Evolutionary conservation across 2,797 vertebrate species (phyloP), one percentile per base, ranked within the genome.

Genomic region (Sebastes kiyomatsui): DNA sequence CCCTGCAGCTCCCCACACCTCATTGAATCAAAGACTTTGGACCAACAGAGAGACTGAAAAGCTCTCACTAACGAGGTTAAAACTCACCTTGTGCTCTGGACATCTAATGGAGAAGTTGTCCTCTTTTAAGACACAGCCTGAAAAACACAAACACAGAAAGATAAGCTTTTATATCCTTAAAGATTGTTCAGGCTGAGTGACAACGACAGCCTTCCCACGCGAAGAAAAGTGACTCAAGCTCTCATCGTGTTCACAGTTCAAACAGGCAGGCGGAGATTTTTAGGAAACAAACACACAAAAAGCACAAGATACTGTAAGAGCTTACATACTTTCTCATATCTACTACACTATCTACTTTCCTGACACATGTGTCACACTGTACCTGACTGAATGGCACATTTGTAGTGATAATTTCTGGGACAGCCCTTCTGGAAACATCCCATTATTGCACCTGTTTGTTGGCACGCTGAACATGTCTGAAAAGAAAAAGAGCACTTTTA

Each of bases 381-480:
- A 96, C 96, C 96, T 82, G 95, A 93, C 85, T 93, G 90, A 52
- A 92, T 72, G 61, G 96, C 94, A 87, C 96, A 96, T 77, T 82
- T 92, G 89, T 95, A 96, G 90, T 96, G 96, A 72, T 94, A 96
- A 62, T 93, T 95, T 60, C 79, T 91, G 42, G 79, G 69, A 59
- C 96, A 96, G 65, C 93, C 92, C 88, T 96, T 96, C 76, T 94
- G 95, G 84, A 96, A 96, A 83, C 96, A 96, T 23, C 96, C 96
- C 93, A 96, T 90, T 6, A 96, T 95, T 27, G 96, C 95, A 2
- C 96, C 96, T 0, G 81, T 52, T 32, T 80, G 80, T 12, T 81
- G 77, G 86, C 96, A 96, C 18, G 59, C 30, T 2, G 93, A 94
- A 71, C 96, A 96, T 3, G 82, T 76, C 96, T 96, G 82, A 56